Conservation (phyloP, 1,140 invertebrate species). For the Bombus waltoni region DNA sequence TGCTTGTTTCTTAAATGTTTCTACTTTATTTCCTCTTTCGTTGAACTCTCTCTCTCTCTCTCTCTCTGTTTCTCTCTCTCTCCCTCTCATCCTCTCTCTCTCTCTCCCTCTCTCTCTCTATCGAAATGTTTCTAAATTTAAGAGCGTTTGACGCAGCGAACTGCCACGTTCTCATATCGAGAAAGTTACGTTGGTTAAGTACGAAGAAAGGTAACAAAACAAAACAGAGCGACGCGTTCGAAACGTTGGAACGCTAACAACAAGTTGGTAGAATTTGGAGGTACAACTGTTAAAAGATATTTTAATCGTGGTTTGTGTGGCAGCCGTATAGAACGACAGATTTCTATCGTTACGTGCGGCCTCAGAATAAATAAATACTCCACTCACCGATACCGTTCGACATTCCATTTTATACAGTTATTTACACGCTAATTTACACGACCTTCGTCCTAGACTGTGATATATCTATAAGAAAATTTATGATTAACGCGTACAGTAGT, state of each 20-base stretch:
- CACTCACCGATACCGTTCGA: constrained; percentile 10
- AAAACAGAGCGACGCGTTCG: neutral
- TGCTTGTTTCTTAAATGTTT: neutral
- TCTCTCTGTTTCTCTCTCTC: too few relatives aligned
- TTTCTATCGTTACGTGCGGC: neutral
- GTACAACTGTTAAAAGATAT: neutral
- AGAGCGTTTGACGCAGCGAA: neutral
- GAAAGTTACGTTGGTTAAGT: neutral
- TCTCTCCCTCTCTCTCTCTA: accelerated
- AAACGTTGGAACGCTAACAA: neutral
- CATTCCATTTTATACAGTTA: constrained; percentile 79
- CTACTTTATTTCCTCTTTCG: neutral
- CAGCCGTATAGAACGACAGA: neutral
- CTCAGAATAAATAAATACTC: constrained; percentile 49
- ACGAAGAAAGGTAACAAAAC: neutral
- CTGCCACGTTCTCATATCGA: neutral
- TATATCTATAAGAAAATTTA: constrained; percentile 30
- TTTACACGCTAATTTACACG: constrained; percentile 82
- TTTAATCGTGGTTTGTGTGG: neutral
- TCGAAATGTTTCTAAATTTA: too few relatives aligned
- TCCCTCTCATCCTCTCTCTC: too few relatives aligned
- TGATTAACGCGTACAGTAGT: neutral
- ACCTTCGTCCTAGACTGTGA: constrained; percentile 42
- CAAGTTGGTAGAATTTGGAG: neutral
- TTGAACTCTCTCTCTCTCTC: neutral